These are phyloP conservation scores for Oppia nitens DNA, from an alignment of 1,140 invertebrate genomes.

Conservation along the genomic window DNA sequence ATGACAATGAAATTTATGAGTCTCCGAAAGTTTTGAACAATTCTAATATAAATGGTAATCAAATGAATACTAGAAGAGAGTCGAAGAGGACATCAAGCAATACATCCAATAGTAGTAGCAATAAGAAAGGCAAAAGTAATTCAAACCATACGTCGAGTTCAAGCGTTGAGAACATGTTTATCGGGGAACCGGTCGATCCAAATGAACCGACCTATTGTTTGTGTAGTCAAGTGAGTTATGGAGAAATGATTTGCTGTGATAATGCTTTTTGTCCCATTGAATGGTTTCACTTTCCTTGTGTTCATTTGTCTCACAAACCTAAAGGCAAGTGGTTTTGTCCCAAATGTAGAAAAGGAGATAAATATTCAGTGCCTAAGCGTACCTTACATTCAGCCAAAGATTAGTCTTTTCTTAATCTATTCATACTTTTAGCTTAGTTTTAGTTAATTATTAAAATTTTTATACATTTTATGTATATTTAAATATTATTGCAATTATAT, in stretches of 20 bases:
- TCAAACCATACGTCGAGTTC: no score
- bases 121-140: not conserved
- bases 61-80: not conserved
- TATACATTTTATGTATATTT: no score
- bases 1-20: not conserved
- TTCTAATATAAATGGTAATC: not conserved
- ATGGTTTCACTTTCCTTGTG: conserved; percentile 44
- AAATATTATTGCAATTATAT: no score
- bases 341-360: conserved; percentile 41
- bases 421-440: no score
- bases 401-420: not conserved
- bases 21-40: not conserved
- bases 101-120: not conserved
- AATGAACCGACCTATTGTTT: conserved; percentile 95
- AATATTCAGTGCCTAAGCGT: not conserved
- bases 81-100: not conserved
- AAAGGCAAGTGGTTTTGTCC: conserved; percentile 65
- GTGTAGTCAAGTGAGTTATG: conserved; percentile 48
- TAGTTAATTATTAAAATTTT: no score
- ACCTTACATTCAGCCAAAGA: no score
- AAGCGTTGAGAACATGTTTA: not conserved
- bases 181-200: conserved; percentile 61
- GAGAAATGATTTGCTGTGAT: conserved; percentile 42
- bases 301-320: conserved; percentile 36
- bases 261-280: conserved; percentile 39